Base-by-base conservation (phyloP, 2,113 vertebrate species). In the Microtus pennsylvanicus region DNA sequence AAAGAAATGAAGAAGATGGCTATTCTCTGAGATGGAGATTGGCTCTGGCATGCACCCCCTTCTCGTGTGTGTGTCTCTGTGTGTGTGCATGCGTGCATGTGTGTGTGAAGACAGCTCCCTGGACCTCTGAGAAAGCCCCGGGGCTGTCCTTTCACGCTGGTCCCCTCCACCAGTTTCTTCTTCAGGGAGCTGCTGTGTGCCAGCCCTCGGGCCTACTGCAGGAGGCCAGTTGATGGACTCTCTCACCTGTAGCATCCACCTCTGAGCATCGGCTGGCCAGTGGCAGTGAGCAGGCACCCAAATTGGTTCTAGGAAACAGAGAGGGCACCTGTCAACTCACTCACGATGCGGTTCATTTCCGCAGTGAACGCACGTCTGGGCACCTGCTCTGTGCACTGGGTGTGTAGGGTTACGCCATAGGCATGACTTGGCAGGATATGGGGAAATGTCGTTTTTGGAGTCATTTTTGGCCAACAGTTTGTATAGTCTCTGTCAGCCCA, bases 341-440 rank as follows among this genome's bases (percentile, higher is more conserved):
- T 35, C 24, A 1, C 8, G 0, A 0, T 35, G 8, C 2, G 8
- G 58, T 13, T 4, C 63, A 14, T 11, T 38, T 14, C 16, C 12
- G 61, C 38, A 2, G 2, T 2, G n/a, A 58, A 19, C 1, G 11
- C 33, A 19, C 42, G 7, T 87, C 65, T 3, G 4, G 35, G 33
- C 45, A 1, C 7, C 70, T 17, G 8, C 35, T 70, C 1, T 11
- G 24, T 65, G 1, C 42, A 0, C 72, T 4, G 24, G 70, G 2
- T 2, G 6, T 9, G 55, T 11, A 2, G 70, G 33, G 35, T 47
- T 9, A 4, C 4, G 6, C 3, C 35, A 45, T 7, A 0, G 24
- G 50, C 52, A 9, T n/a, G 17, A 28, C 52, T 26, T 1, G 30
- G 12, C 38, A 10, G 13, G 10, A 42, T 5, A 77, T 67, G 21